Evolutionary conservation across 2,888 invertebrate species (phyloP).

Genomic region (Trisateles emortualis): DNA sequence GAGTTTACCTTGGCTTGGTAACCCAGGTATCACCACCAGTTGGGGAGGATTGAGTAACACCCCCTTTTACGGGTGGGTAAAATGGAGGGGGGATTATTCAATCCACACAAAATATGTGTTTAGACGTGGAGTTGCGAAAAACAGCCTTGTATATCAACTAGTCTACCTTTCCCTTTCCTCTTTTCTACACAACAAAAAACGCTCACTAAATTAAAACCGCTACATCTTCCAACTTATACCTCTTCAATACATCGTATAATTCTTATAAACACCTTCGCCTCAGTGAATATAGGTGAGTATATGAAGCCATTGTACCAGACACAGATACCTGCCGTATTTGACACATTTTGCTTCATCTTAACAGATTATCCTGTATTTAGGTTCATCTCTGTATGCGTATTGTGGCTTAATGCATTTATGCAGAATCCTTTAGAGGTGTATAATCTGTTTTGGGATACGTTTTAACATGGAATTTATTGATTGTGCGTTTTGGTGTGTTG

Average conservation of each 20-base stretch:
- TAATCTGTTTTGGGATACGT: conserved; percentile 23
- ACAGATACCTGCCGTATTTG: conserved; percentile 51
- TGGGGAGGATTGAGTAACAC: too few relatives aligned
- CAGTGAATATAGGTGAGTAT: conserved; percentile 6
- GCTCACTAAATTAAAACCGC: not conserved
- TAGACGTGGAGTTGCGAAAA: too few relatives aligned
- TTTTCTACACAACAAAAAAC: too few relatives aligned
- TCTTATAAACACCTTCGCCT: not conserved
- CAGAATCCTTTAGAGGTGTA: conserved; percentile 18
- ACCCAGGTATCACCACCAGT: too few relatives aligned
- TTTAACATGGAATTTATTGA: not conserved
- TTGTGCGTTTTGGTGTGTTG: not conserved
- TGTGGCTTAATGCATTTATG: conserved; percentile 43
- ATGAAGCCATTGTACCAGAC: conserved; percentile 33
- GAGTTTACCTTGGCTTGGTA: too few relatives aligned
- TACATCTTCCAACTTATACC: conserved; percentile 1
- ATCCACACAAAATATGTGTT: too few relatives aligned
- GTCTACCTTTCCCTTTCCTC: too few relatives aligned
- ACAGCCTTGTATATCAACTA: too few relatives aligned
- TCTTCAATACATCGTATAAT: not conserved
- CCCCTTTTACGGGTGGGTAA: too few relatives aligned
- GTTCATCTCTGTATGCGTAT: conserved; percentile 30
- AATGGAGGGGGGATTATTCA: too few relatives aligned
- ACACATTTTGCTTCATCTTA: conserved; percentile 53
- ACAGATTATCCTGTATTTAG: conserved; percentile 49